phyloP scores from a whole-genome alignment of 2,888 invertebrate genomes.

The Dendrolimus pini region DNA sequence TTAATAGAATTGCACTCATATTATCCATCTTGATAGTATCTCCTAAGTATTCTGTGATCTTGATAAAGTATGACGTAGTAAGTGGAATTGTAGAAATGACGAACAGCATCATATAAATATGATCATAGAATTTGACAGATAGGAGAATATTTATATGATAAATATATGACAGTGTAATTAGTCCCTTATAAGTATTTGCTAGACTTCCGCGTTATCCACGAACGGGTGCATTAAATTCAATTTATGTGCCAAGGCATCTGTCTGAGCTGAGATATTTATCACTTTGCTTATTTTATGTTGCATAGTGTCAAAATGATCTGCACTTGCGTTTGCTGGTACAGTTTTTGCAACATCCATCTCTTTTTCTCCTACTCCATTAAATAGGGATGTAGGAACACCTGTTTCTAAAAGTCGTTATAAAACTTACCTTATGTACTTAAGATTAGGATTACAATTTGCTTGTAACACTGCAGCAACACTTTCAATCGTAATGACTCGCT shows the following conservation, averaged over 20 bases:
- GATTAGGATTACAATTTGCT: constrained; percentile 3
- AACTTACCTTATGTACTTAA: background rate
- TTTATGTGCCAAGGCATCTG: constrained; percentile 42
- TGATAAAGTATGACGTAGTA: too few relatives aligned
- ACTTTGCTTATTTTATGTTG: constrained; percentile 52
- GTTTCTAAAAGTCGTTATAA: constrained; percentile 23
- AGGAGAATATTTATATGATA: too few relatives aligned
- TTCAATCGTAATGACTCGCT: constrained; percentile 68
- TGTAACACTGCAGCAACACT: constrained; percentile 32
- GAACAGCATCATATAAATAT: too few relatives aligned
- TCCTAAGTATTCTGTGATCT: too few relatives aligned
- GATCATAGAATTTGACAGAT: too few relatives aligned
- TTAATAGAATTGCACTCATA: too few relatives aligned
- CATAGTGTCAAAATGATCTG: constrained; percentile 64
- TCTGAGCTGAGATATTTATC: constrained; percentile 61
- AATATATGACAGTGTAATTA: too few relatives aligned
- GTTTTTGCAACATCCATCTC: constrained; percentile 45
- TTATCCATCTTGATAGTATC: too few relatives aligned
- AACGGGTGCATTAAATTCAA: constrained; percentile 36
- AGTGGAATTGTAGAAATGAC: too few relatives aligned
- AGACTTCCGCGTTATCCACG: constrained; percentile 48
- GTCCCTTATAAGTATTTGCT: constrained; percentile 5
- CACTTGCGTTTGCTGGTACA: constrained; percentile 56
- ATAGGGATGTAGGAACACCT: constrained; percentile 53
- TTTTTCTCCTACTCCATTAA: constrained; percentile 35